Percentiles rank a stretch among this genome's conserved stretches.
Conservation (phyloP, 2,113 vertebrate species). For the Sinocyclocheilus rhinocerous region DNA sequence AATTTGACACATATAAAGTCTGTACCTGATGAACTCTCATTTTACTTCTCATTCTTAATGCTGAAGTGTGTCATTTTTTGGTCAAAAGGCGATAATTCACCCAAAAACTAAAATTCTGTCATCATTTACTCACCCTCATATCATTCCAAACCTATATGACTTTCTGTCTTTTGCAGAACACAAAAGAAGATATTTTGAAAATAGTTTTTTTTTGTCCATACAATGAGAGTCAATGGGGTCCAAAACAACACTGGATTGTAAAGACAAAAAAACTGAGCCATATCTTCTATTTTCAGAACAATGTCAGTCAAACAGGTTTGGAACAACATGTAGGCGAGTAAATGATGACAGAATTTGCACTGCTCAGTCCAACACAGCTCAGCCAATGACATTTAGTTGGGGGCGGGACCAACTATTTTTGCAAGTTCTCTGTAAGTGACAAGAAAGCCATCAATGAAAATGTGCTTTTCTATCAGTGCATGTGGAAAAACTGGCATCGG, state of each 20-base stretch:
- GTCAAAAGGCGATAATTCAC: not conserved
- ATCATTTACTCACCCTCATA: not conserved
- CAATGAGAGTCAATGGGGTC: not conserved
- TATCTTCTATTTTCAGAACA: not conserved
- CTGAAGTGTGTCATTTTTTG: not conserved
- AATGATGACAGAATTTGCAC: not conserved
- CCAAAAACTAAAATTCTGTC: not conserved
- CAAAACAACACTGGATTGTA: not conserved
- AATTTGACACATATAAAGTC: not conserved
- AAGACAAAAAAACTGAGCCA: not conserved
- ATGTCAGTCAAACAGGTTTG: not conserved
- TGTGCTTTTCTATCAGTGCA: not conserved
- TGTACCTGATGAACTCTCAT: constrained; percentile 4
- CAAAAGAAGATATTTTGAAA: no score
- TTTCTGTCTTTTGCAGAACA: not conserved
- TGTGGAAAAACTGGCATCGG: constrained; percentile 21
- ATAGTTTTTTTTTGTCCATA: not conserved
- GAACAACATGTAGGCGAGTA: not conserved
- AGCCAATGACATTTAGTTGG: not conserved
- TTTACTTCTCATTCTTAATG: not conserved
- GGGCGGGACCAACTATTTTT: not conserved
- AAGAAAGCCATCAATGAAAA: constrained; percentile 22
- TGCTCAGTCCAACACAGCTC: not conserved
- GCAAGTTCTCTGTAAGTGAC: not conserved
- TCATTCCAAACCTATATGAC: not conserved